Evolutionary conservation across 2,113 vertebrate species (phyloP), one percentile per base, ranked within the genome.

Genomic region (Eidolon helvum): DNA sequence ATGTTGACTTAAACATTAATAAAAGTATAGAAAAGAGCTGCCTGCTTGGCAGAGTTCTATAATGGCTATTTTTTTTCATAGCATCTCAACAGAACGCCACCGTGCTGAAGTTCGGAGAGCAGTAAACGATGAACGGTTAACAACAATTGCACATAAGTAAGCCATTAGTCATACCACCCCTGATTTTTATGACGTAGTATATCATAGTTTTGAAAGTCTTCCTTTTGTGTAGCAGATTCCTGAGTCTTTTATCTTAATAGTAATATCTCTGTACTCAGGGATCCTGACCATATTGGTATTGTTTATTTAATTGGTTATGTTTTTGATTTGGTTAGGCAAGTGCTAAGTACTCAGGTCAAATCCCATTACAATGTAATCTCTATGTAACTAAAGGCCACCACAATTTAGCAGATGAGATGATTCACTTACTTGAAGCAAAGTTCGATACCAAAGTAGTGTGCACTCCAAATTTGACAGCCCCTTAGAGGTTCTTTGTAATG

Each of bases 91-190:
- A 0, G 99, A 99, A 97, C 99, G 99, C 4, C 99, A 99, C 97
- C 99, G 99, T 2, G 99, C 99, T 28, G 99, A 99, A 97, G 99
- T 99, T 90, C 99, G 99, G 97, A 99, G 99, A 97, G 99, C 99
- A 18, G 99, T 99, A 77, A 99, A 99, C 28, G 99, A 99, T 99
- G 99, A 99, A 87, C 99, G 99, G 69, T 99, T 99, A 96, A 99
- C 99, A 91, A 99, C 99, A 3, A 99, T 99, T 74, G 99, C 99
- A 48, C 99, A 99, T 98, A 99, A 99, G 99, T 99, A 98, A 99
- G 99, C 98, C 94, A 80, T 61, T 79, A 93, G 48, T 98, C 61
- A 53, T 97, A 98, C 96, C 91, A 95, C 98, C 24, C 1, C 16
- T 82, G 66, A 83, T 94, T 96, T 96, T 97, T 87, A 97, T 97